Evolutionary conservation across 1,140 invertebrate species (phyloP), one percentile per base, ranked within the genome.

Genomic region (Proales similis): DNA sequence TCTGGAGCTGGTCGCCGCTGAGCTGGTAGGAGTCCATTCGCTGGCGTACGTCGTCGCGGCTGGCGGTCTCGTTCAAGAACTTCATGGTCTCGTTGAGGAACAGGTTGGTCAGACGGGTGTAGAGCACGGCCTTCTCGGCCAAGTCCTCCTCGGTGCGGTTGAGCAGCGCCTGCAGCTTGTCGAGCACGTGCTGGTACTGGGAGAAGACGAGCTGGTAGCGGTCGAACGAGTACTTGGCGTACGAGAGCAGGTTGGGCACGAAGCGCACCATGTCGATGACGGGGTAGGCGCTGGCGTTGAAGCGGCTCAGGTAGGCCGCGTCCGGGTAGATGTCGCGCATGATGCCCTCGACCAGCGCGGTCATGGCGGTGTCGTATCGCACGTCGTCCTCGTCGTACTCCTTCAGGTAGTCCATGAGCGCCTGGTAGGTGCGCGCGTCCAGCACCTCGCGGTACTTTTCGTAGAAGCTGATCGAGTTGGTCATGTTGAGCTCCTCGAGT

Each of bases 301-400:
- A 57, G 17, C 27, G 30, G 17, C 26, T 39, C 36, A 57, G 22
- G 32, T 20, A 57, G 39, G 39, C 51, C 39, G 51, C 38, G 32
- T 57, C 51, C 12, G 51, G 51, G 32, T 57, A 57, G 32, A 57
- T 57, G 20, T 57, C 51, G 19, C 45, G 4, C 9, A 57, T n/a
- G 11, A 57, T 42, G 29, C 45, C 22, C 29, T 57, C 33, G 20
- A 57, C 36, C 22, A 57, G 32, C 39, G n/a, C 45, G 32, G 27
- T 57, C 6, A 57, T 26, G n/a, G 45, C 20, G 45, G 4, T 4
- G 9, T 57, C 51, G 22, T 30, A 43, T 22, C 51, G 36, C 26
- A 57, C 22, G 32, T 14, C 51, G 26, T 9, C 29, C 24, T 3
- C 4, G 14, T 57, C 17, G 22, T 42, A 57, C 36, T 42, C 30